Base-by-base conservation (phyloP, 2,113 vertebrate species). In the Microcebus tavaratra region DNA sequence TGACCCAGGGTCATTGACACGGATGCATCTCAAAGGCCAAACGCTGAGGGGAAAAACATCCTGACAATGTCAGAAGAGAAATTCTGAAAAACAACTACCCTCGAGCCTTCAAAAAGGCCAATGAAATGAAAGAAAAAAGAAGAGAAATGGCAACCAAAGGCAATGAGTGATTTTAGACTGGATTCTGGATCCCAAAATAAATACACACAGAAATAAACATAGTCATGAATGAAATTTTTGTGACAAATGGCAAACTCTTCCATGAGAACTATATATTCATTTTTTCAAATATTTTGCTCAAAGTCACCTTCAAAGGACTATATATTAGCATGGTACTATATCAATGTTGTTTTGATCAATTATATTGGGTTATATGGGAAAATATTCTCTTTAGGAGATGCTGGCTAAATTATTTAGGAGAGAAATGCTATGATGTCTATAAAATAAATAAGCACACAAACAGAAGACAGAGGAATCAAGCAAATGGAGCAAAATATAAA, bases 121-220 rank as follows among this genome's bases (percentile, higher is more conserved):
- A 57, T 11, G 36, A 48, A 76, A 50, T 5, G 27, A 50, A 36
- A 72, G 31, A 61, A 25, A 25, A 42, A 36, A 27, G 36, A 50
- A 2, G 67, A 63, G 21, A 21, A 1, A 42, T 0, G 27, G 53
- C 2, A 73, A 79, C 27, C 27, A 34, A 89, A 86, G 48, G 36
- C 7, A 53, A 76, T 7, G 20, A 36, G 48, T 72, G 63, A 57
- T 13, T 63, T 86, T 9, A 93, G 42, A 70, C 6, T 39, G 10
- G 39, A 63, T 70, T 65, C 36, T 59, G 45, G 68, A 67, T 93
- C 45, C 34, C 13, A 20, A 72, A 95, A 79, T 39, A 95, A 68
- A 80, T 34, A 59, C 8, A 68, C 7, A 65, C 6, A 63, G 7
- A 57, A 67, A 78, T 76, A 87, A 94, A 94, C 86, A 12, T 1